These are phyloP conservation scores for Anthophora plumipes DNA, from an alignment of 2,888 invertebrate species.

Conservation along the genomic window DNA sequence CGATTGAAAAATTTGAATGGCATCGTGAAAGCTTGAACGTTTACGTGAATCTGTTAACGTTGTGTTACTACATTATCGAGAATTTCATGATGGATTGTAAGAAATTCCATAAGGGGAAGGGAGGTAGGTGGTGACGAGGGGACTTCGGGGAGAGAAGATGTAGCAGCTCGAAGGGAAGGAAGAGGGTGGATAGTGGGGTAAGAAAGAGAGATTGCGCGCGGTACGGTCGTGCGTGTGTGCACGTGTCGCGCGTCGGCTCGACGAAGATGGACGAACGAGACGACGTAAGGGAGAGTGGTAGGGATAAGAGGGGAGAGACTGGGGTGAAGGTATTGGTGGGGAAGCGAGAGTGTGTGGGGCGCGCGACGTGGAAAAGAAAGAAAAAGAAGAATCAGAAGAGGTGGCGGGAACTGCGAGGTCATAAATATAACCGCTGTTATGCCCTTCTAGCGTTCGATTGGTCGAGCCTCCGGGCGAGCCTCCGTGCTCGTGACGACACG, in stretches of 20 bases:
- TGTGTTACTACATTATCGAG: too few species aligned
- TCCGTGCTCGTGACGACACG: slow-evolving; percentile 66
- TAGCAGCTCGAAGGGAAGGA: not conserved
- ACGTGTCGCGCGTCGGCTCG: not conserved
- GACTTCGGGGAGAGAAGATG: not conserved
- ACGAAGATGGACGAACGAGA: slow-evolving; percentile 9
- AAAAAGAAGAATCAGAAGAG: slow-evolving; percentile 23
- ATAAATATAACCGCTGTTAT: slow-evolving; percentile 54
- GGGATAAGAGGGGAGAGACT: not conserved
- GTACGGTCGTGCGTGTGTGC: too few species aligned
- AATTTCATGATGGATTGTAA: too few species aligned
- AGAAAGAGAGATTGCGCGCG: not conserved
- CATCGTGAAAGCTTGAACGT: too few species aligned
- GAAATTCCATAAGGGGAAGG: not conserved
- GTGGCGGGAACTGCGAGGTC: slow-evolving; percentile 51
- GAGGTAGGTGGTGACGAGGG: too few species aligned
- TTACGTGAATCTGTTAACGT: too few species aligned
- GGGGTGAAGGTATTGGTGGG: too few species aligned
- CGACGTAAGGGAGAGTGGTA: not conserved
- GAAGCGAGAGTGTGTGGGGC: not conserved
- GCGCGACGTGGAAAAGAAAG: not conserved
- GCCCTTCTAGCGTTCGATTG: slow-evolving; percentile 76
- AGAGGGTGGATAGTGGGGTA: not conserved
- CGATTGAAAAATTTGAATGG: too few species aligned
- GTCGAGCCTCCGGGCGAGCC: slow-evolving; percentile 76